These are phyloP conservation scores for Chymomyza procnemis DNA, from an alignment of 2,888 invertebrate genomes.

Conservation along the genomic window DNA sequence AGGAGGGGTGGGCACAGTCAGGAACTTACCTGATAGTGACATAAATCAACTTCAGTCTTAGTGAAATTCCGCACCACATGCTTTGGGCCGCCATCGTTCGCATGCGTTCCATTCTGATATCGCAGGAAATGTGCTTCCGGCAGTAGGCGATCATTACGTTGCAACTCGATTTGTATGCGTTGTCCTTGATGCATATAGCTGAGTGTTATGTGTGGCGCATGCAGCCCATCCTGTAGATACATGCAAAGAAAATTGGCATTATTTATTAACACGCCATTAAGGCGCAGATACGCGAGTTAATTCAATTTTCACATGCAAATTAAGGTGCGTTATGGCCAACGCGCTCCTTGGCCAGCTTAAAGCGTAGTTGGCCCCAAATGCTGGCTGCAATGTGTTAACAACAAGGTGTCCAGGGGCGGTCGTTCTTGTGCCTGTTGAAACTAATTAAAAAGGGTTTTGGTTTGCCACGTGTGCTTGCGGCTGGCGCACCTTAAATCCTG, in stretches of 20 bases:
- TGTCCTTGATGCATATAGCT: slow-evolving; percentile 83
- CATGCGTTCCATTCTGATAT: slow-evolving; percentile 69
- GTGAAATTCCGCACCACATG: slow-evolving; percentile 77
- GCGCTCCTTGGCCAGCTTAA: slow-evolving; percentile 1
- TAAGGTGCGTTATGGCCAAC: slow-evolving; percentile 30
- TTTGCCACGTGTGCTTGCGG: slow-evolving; percentile 1
- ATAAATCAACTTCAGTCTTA: slow-evolving; percentile 78
- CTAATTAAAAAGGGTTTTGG: slow-evolving; percentile 56
- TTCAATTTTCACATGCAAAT: slow-evolving; percentile 60
- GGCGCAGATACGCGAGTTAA: slow-evolving; percentile 23
- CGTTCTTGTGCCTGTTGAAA: slow-evolving; percentile 29
- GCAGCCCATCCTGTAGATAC: slow-evolving; percentile 56
- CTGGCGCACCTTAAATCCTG: slow-evolving; percentile 21
- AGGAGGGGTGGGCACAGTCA: not conserved
- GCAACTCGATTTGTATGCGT: slow-evolving; percentile 76
- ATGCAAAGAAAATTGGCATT: slow-evolving; percentile 21
- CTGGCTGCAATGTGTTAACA: slow-evolving; percentile 6
- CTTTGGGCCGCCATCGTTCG: slow-evolving; percentile 12
- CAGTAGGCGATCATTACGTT: slow-evolving; percentile 76
- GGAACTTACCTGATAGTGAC: slow-evolving; percentile 77
- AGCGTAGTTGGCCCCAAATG: slow-evolving; percentile 54
- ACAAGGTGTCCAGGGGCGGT: slow-evolving; percentile 10
- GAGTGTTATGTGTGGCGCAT: slow-evolving; percentile 80
- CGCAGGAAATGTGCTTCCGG: slow-evolving; percentile 78
- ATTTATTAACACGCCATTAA: slow-evolving; percentile 27